These are phyloP conservation scores for Tragelaphus scriptus DNA, from an alignment of 2,113 vertebrate species.

Conservation along the genomic window DNA sequence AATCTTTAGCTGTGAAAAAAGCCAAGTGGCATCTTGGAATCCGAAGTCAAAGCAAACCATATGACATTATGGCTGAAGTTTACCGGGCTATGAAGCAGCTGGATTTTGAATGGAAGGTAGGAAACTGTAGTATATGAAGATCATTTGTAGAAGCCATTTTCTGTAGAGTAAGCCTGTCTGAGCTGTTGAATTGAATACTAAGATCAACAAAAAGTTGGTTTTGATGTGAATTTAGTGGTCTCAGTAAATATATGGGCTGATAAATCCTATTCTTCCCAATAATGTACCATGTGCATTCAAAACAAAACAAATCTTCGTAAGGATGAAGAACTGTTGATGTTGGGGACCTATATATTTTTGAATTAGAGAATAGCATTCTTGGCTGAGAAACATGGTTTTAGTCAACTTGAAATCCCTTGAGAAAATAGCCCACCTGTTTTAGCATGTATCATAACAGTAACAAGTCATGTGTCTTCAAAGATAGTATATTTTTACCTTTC, in stretches of 20 bases:
- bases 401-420: not conserved
- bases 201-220: not conserved
- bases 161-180: not conserved
- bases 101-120: conserved; percentile 98
- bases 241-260: not conserved
- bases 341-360: conserved; percentile 42
- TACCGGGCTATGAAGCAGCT: conserved; percentile 97
- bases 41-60: conserved; percentile 96
- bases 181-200: not conserved
- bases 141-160: not conserved
- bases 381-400: conserved; percentile 1
- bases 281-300: accelerated
- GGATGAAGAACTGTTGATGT: conserved; percentile 2
- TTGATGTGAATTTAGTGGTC: not conserved
- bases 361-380: conserved; percentile 66
- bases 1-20: conserved; percentile 96
- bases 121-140: not conserved
- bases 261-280: conserved; percentile 9
- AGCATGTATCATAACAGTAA: not conserved
- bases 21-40: conserved; percentile 99
- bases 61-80: conserved; percentile 98
- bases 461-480: not conserved
- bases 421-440: conserved; percentile 27
- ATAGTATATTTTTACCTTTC: not conserved
- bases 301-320: not conserved